Evolutionary conservation across 2,113 vertebrate genomes (phyloP).

Genomic region (rat (Rattus norvegicus)): DNA sequence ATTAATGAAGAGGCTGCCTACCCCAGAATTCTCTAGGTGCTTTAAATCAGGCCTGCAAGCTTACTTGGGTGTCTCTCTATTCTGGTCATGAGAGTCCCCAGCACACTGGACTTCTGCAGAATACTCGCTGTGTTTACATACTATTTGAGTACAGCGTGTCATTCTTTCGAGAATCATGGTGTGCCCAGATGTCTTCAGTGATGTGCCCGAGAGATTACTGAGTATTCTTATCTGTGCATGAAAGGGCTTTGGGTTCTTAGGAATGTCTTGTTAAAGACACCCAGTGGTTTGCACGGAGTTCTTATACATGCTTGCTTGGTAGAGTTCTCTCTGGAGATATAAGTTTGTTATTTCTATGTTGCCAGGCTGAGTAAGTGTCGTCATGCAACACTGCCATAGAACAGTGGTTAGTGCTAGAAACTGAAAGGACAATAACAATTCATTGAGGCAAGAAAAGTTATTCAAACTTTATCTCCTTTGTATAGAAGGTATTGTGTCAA

Average conservation of each 20-base stretch:
- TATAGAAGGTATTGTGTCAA: not conserved
- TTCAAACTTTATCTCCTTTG: not conserved
- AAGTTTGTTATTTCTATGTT: not conserved
- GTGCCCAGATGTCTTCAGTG: rapidly evolving
- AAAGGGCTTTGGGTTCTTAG: not conserved
- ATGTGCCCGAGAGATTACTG: not conserved
- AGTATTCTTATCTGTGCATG: not conserved
- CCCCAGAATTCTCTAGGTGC: too few species aligned
- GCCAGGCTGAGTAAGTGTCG: not conserved
- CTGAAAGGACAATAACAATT: not conserved
- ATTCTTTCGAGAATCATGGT: too few species aligned
- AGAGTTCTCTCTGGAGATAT: not conserved
- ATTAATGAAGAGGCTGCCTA: too few species aligned
- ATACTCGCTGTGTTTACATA: too few species aligned
- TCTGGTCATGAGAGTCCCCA: too few species aligned
- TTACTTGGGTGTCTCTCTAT: too few species aligned
- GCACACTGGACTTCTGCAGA: too few species aligned
- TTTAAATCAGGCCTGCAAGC: too few species aligned
- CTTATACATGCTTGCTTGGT: not conserved
- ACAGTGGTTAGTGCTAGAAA: not conserved
- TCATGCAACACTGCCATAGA: not conserved
- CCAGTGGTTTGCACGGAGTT: not conserved
- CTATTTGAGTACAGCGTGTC: too few species aligned
- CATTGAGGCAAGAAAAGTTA: not conserved
- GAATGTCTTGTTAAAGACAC: not conserved